Percentiles rank a stretch among this genome's conserved stretches.
These are phyloP conservation scores for Teinopalpus imperialis DNA, from an alignment of 2,888 invertebrate species.

Conservation along the genomic window DNA sequence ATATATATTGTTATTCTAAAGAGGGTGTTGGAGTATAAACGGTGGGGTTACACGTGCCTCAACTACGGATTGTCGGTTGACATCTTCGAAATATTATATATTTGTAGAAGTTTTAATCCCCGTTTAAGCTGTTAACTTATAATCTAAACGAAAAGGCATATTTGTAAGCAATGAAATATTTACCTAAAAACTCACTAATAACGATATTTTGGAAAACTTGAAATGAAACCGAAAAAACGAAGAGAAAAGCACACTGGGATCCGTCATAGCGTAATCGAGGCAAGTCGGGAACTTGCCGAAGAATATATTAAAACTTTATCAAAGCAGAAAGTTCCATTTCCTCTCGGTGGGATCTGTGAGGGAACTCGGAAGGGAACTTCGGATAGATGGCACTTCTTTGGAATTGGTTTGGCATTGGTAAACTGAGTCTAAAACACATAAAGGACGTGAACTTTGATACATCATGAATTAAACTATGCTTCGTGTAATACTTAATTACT, in stretches of 20 bases:
- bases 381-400: conserved; percentile 37
- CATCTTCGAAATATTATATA: too few relatives aligned
- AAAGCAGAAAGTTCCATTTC: conserved; percentile 76
- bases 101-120: too few relatives aligned
- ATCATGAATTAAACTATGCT: conserved; percentile 13
- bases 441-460: conserved; percentile 16
- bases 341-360: conserved; percentile 45
- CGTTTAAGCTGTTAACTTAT: too few relatives aligned
- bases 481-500: conserved; percentile 2
- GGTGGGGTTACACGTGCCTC: too few relatives aligned
- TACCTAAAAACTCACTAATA: too few relatives aligned
- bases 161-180: too few relatives aligned
- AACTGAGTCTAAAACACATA: conserved; percentile 28
- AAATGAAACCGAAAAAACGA: conserved; percentile 28
- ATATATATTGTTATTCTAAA: too few relatives aligned
- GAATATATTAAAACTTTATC: conserved; percentile 82
- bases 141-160: too few relatives aligned
- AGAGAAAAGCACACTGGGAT: conserved; percentile 44
- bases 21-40: too few relatives aligned
- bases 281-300: conserved; percentile 69
- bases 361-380: conserved; percentile 38
- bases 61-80: too few relatives aligned
- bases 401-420: conserved; percentile 39
- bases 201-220: too few relatives aligned
- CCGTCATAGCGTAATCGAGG: conserved; percentile 65